Evolutionary conservation across 1,140 invertebrate species (phyloP).

Genomic region (Neoseiulus cucumeris): DNA sequence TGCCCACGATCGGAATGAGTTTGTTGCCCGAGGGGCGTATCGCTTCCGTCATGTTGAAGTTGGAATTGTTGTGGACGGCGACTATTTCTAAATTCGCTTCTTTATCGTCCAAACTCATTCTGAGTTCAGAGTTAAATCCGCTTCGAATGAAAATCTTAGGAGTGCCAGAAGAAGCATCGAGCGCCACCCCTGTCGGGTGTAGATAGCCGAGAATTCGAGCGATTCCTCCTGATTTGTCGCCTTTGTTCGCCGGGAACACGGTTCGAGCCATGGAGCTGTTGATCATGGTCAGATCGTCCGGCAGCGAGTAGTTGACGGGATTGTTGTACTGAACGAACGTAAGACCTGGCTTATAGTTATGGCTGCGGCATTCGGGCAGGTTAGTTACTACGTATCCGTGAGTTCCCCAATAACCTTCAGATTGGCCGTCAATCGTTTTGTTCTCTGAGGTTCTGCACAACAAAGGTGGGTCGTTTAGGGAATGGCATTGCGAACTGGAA

Average conservation of each 20-base stretch:
- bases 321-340: slow-evolving; percentile 67
- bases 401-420: slow-evolving; percentile 64
- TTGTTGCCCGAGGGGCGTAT: background rate
- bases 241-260: slow-evolving; percentile 36
- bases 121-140: slow-evolving; percentile 10
- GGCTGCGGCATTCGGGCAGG: slow-evolving; percentile 48
- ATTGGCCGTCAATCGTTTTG: background rate
- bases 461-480: slow-evolving; percentile 34
- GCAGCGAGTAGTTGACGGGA: slow-evolving; percentile 61
- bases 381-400: slow-evolving; percentile 49
- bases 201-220: slow-evolving; percentile 55
- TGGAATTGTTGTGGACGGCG: background rate
- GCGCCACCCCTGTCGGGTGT: slow-evolving; percentile 38
- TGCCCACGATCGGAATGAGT: background rate
- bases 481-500: slow-evolving; percentile 15
- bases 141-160: slow-evolving; percentile 9
- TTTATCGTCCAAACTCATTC: slow-evolving; percentile 10
- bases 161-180: background rate
- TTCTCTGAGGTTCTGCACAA: slow-evolving; percentile 28
- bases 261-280: slow-evolving; percentile 47
- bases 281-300: slow-evolving; percentile 38
- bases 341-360: slow-evolving; percentile 62
- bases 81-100: slow-evolving; percentile 10
- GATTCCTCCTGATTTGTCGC: slow-evolving; percentile 37
- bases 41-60: slow-evolving; percentile 5